Conservation (phyloP, 2,888 invertebrate genomes). For the Druceiella hillmani region DNA sequence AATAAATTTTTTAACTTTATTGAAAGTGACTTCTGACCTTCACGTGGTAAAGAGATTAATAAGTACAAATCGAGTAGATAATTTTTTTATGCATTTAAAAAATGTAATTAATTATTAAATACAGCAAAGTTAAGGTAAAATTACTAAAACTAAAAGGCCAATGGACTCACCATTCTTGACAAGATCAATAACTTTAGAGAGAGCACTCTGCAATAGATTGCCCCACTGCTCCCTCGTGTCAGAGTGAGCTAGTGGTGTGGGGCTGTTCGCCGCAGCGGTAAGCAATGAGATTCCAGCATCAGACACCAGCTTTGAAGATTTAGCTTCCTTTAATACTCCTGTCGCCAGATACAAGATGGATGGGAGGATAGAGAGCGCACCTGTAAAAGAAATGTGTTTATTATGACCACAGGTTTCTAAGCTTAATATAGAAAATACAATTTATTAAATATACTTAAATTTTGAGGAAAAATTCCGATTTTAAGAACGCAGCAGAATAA, state of each 20-base stretch:
- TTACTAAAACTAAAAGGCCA: not conserved
- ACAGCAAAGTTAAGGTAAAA: not conserved
- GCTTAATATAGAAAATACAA: no score
- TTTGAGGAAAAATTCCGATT: no score
- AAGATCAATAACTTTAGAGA: constrained; percentile 85
- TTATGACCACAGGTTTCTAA: no score
- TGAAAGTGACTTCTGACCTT: no score
- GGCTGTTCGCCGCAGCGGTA: constrained; percentile 73
- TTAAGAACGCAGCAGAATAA: no score
- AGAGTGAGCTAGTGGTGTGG: constrained; percentile 57
- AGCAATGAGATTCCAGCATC: constrained; percentile 69
- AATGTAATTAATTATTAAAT: constrained; percentile 3
- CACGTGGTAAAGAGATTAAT: no score
- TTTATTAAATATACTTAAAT: no score
- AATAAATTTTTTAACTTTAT: no score
- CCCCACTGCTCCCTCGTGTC: constrained; percentile 72
- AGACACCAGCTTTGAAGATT: constrained; percentile 55
- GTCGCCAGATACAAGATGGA: constrained; percentile 88
- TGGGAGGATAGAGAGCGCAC: constrained; percentile 83
- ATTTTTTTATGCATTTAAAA: no score
- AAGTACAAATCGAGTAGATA: no score
- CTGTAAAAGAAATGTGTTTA: no score
- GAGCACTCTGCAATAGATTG: constrained; percentile 76
- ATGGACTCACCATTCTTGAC: constrained; percentile 67
- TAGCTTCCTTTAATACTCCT: constrained; percentile 82